Base-by-base conservation (phyloP, 2,797 vertebrate genomes). In the Astyanax mexicanus region DNA sequence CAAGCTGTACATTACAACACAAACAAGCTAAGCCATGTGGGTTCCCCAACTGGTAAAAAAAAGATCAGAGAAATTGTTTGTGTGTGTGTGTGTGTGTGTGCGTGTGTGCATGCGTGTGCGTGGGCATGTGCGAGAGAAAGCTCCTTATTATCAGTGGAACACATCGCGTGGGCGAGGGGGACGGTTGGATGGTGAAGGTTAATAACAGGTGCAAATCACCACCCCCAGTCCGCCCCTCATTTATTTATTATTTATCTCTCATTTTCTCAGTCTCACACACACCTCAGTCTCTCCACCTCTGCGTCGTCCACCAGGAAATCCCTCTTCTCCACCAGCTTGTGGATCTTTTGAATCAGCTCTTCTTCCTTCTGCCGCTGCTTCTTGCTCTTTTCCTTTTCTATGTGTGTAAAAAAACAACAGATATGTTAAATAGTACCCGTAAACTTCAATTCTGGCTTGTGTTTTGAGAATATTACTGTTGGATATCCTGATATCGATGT, bases 271-370 rank as follows among this genome's bases (percentile, higher is more conserved):
- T n/a, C 12, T 6, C 9, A 21, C 12, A 64, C 83, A 87, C 89
- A 99, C 98, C 98, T 93, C 91, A 98, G 90, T 92, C 98, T 92
- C 81, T 99, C 98, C 69, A 99, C 97, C 82, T 99, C 98, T 0
- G 97, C 98, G 0, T 99, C 98, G 0, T 99, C 98, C 35, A 99
- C 98, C 83, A 99, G 94, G 88, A 98, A 99, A 84, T 99, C 98
- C 84, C 98, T 95, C 91, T 99, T 97, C 88, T 99, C 96, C 78
- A 99, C 98, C 89, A 99, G 89, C 77, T 95, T 95, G 75, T 99
- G 98, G 82, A 99, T 98, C 92, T 97, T 98, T 89, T 96, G 95
- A 85, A 99, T 97, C 64, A 99, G 83, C 78, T 97, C 95, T 32
- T 99, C 97, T 66, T 99, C 98, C 77, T 89, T 90, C 88, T 97